These are phyloP conservation scores for Palloptera scutellata DNA, from an alignment of 2,888 invertebrate species.

Conservation along the genomic window DNA sequence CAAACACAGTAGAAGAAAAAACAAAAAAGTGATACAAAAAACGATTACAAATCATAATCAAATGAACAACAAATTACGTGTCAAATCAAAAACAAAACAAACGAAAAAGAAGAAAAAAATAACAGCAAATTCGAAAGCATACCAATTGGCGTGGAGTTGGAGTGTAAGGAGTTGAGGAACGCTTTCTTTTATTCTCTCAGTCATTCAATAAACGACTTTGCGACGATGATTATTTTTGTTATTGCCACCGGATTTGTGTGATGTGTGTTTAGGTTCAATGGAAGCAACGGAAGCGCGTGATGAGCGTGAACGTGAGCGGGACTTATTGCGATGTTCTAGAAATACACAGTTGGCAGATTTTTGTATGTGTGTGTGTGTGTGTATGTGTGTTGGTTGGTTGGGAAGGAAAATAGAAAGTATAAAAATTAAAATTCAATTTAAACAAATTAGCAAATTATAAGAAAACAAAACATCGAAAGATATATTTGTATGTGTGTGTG, in stretches of 20 bases:
- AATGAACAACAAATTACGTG: neutral
- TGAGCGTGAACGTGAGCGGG: slow-evolving; percentile 52
- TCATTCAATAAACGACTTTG: slow-evolving; percentile 57
- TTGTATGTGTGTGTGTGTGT: slow-evolving; percentile 41
- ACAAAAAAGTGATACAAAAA: slow-evolving; percentile 1
- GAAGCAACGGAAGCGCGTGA: slow-evolving; percentile 19
- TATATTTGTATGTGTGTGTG: neutral
- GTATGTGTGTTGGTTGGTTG: no score
- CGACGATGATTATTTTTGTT: slow-evolving; percentile 46
- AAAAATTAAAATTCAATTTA: slow-evolving; percentile 19
- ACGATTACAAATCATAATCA: neutral
- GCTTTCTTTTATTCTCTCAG: no score
- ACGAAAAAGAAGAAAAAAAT: slow-evolving; percentile 12
- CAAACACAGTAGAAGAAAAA: neutral
- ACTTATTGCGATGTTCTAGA: slow-evolving; percentile 58
- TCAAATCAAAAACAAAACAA: slow-evolving; percentile 10
- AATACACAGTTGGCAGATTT: slow-evolving; percentile 28
- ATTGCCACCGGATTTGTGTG: slow-evolving; percentile 35
- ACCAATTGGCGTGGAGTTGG: slow-evolving; percentile 2
- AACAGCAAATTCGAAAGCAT: slow-evolving; percentile 10
- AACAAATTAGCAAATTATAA: slow-evolving; percentile 14
- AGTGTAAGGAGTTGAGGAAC: slow-evolving; percentile 29
- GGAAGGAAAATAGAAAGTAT: slow-evolving; percentile 34
- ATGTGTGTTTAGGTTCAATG: slow-evolving; percentile 31
- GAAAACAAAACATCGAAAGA: slow-evolving; percentile 42